Evolutionary conservation across 1,140 invertebrate species (phyloP), one percentile per base, ranked within the genome.

Genomic region (Drosophila rhopaloa): DNA sequence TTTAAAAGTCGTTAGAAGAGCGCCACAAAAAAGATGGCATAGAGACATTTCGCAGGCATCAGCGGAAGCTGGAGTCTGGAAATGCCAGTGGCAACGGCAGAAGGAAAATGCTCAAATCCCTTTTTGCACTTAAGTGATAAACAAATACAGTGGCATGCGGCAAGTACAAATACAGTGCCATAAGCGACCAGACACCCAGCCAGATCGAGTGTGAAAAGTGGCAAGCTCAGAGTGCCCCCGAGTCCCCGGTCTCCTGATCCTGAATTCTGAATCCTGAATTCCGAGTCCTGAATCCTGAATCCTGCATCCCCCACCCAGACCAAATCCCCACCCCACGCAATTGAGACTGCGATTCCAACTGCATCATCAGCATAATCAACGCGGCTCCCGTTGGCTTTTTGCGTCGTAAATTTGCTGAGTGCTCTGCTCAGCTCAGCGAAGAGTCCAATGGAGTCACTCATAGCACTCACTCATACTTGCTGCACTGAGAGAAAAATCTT

Each of bases 101-200:
- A 62, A 55, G 58, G 27, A 37, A 72, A 63, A 54, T 77, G 48
- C 83, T 77, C 79, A 73, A 88, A 86, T 90, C 85, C 85, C 88
- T 89, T 89, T 89, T 89, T 89, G 77, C 84, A 81, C 84, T 89
- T 89, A 89, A 89, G 88, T 91, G 80, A 88, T 91, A 91, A 91
- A 81, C 83, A 91, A 91, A 91, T 91, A 91, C 77, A 90, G 76
- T 76, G 70, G 63, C 65, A 90, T 80, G 70, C 50, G 56, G 53
- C 68, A 71, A 63, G 70, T 48, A 71, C 55, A 78, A 73, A 83
- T 73, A 90, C 74, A 85, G 63, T 65, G 60, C 47, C 79, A 82
- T 67, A 81, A 67, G 46, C 68, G 41, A 37, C 41, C 66, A 55
- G 37, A 65, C 43, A 76, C 58, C 59, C 61, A 55, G 47, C 56